Percentiles rank a stretch among this genome's conserved stretches.
Conservation (phyloP, 2,888 invertebrate genomes). For the Charanyca ferruginea region DNA sequence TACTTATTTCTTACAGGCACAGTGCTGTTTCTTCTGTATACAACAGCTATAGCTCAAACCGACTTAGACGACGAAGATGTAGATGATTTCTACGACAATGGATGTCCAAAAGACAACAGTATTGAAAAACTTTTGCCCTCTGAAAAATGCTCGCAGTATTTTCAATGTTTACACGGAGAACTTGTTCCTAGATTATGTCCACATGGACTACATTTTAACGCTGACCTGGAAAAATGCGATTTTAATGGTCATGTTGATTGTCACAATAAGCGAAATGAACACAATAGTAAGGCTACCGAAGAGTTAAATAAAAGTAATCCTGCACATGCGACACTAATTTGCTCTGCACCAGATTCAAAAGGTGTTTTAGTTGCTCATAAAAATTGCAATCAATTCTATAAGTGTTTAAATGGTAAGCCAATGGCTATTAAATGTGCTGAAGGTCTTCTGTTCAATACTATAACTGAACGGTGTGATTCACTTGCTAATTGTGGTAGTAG, state of each 20-base stretch:
- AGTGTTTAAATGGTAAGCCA: slow-evolving; percentile 64
- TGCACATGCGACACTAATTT: slow-evolving; percentile 65
- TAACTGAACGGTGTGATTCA: slow-evolving; percentile 69
- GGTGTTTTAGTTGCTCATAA: slow-evolving; percentile 69
- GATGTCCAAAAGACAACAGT: slow-evolving; percentile 50
- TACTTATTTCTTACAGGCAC: slow-evolving; percentile 50
- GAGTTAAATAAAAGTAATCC: slow-evolving; percentile 64
- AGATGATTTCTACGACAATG: slow-evolving; percentile 31
- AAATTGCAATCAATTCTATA: slow-evolving; percentile 73
- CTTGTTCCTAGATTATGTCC: slow-evolving; percentile 36
- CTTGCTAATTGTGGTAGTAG: slow-evolving; percentile 71
- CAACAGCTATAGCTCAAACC: slow-evolving; percentile 29
- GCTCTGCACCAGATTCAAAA: slow-evolving; percentile 65
- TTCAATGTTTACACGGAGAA: slow-evolving; percentile 63
- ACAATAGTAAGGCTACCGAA: slow-evolving; percentile 2
- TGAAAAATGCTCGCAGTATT: slow-evolving; percentile 68
- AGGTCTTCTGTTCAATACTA: slow-evolving; percentile 66
- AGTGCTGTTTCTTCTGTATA: slow-evolving; percentile 43
- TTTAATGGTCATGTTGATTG: slow-evolving; percentile 60
- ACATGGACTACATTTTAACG: slow-evolving; percentile 38
- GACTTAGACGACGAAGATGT: slow-evolving; percentile 1
- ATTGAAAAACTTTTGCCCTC: slow-evolving; percentile 55
- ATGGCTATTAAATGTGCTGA: slow-evolving; percentile 60
- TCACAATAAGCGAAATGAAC: slow-evolving; percentile 29
- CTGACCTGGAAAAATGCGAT: slow-evolving; percentile 62